Evolutionary conservation across 2,888 invertebrate genomes (phyloP).

Genomic region (Drosophila yooni): DNA sequence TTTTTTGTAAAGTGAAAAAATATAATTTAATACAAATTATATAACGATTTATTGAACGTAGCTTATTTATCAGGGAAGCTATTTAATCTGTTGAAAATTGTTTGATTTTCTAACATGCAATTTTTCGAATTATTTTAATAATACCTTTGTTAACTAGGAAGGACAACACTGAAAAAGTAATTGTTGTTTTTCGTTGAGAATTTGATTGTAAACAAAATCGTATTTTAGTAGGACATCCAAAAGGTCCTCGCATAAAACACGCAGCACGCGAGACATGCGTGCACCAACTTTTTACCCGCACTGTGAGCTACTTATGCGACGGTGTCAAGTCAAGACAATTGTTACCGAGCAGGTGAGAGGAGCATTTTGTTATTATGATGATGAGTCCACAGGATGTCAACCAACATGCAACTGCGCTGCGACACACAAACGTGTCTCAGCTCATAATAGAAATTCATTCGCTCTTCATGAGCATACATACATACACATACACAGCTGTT

Average conservation of each 20-base stretch:
- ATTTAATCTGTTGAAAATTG: neutral
- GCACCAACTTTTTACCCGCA: constrained; percentile 24
- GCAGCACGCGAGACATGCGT: constrained; percentile 28
- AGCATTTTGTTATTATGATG: constrained; percentile 71
- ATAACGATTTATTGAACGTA: neutral
- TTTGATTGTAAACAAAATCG: neutral
- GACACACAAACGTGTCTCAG: constrained; percentile 49
- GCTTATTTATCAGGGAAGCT: neutral
- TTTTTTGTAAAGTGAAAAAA: neutral
- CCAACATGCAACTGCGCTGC: constrained; percentile 65
- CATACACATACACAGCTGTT: neutral
- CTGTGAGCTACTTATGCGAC: constrained; percentile 23
- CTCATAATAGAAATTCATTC: constrained; percentile 61
- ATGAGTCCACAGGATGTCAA: constrained; percentile 63
- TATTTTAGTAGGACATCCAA: neutral
- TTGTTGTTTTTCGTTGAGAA: neutral
- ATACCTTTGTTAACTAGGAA: neutral
- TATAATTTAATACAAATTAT: neutral
- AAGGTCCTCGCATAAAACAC: neutral
- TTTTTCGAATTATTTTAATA: neutral
- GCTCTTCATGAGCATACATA: constrained; percentile 36
- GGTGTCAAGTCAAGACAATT: constrained; percentile 71
- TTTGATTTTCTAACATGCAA: neutral
- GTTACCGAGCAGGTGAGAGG: constrained; percentile 27
- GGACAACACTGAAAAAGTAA: neutral